Base-by-base conservation (phyloP, 2,888 invertebrate species). In the Pammene aurita region DNA sequence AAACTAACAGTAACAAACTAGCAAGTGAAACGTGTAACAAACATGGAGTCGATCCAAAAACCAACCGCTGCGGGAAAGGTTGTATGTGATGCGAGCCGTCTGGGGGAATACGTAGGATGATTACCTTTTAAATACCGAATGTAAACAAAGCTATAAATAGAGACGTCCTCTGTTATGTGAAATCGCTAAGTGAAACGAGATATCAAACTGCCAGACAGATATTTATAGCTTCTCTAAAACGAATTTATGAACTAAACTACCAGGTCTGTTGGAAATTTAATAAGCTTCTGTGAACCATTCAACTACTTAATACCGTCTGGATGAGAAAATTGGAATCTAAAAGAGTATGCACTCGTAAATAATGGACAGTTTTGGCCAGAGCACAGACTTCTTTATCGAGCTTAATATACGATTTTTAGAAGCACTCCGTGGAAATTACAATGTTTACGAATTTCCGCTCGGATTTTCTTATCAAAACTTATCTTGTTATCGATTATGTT, bases 71-170 rank as follows among this genome's bases (percentile, higher is more conserved):
- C n/a, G 48, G 41, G 56, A 50, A 48, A 11, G 48, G 42, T 42
- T 13, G 13, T 52, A 16, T 44, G 35, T 67, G 35, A 48, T 26
- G 46, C 26, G 26, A 41, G 18, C 26, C 55, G 34, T 35, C 7
- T 7, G 55, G 48, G 62, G 34, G 26, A 34, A 56, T 2, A 48
- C 56, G 67, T 67, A 16, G 62, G 67, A 56, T 60, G 44, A 61
- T 50, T 67, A 50, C 67, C 46, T 62, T 61, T 50, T 62, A 67
- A 67, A 67, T 67, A 50, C 48, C 56, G 16, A 13, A 58, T 54
- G 38, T 46, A 54, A 64, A 64, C 63, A 64, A 44, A 38, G 35
- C 38, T 64, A 64, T 58, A 63, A 64, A 68, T 68, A 58, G 57
- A 64, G 38, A 10, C 26, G 26, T 4, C 4, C 35, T 42, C 13